Conservation (phyloP, 2,888 invertebrate species). For the Amphipoea lucens region DNA sequence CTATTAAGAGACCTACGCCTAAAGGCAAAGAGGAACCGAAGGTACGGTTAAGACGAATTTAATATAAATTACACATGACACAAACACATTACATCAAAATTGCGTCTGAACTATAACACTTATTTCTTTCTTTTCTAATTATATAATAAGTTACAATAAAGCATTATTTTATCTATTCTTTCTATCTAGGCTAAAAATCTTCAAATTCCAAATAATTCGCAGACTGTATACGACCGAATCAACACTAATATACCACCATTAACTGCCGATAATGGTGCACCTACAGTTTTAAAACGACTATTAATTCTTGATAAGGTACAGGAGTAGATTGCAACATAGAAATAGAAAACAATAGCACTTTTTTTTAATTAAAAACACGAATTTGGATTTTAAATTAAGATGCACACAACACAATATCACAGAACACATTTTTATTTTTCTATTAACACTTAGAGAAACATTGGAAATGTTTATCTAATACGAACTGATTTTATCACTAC, state of each 20-base stretch:
- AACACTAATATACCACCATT: slow-evolving; percentile 72
- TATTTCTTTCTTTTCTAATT: not conserved
- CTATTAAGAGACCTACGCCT: slow-evolving; percentile 84
- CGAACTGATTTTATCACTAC: slow-evolving; percentile 45
- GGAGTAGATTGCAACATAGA: slow-evolving; percentile 60
- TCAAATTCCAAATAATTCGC: slow-evolving; percentile 72
- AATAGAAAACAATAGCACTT: slow-evolving; percentile 39
- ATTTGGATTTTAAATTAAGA: slow-evolving; percentile 41
- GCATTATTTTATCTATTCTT: slow-evolving; percentile 1
- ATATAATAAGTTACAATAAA: not conserved
- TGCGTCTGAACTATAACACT: not conserved
- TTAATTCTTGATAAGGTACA: slow-evolving; percentile 83
- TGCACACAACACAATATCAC: slow-evolving; percentile 54
- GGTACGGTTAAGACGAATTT: slow-evolving; percentile 71
- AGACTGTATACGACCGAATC: slow-evolving; percentile 75
- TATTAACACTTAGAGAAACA: slow-evolving; percentile 50
- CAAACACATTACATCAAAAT: not conserved
- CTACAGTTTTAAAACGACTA: slow-evolving; percentile 78
- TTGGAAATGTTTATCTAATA: slow-evolving; percentile 33
- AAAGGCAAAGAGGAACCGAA: slow-evolving; percentile 80
- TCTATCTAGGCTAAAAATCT: slow-evolving; percentile 17
- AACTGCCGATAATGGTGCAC: slow-evolving; percentile 62
- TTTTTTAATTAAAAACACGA: slow-evolving; percentile 44
- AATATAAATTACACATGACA: not conserved
- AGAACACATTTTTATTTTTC: slow-evolving; percentile 44